Evolutionary conservation across 2,888 invertebrate species (phyloP).

Genomic region (Alsophila aescularia): DNA sequence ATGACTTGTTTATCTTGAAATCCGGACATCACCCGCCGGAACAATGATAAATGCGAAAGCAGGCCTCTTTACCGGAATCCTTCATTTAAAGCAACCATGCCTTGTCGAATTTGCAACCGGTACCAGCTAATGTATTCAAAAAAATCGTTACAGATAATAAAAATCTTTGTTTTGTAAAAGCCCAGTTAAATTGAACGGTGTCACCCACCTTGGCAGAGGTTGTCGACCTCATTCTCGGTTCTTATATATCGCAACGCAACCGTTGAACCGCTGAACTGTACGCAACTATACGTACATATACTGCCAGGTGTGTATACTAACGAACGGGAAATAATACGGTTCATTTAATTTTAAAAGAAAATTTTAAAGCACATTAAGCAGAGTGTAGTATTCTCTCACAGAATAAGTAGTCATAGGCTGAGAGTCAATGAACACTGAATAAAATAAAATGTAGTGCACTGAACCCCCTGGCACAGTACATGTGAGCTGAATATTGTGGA

Average conservation of each 20-base stretch:
- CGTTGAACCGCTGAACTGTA: conserved; percentile 60
- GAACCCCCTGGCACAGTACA: conserved; percentile 16
- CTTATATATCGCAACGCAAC: conserved; percentile 68
- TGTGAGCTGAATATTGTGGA: conserved; percentile 9
- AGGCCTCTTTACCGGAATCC: conserved; percentile 24
- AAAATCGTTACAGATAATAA: conserved; percentile 28
- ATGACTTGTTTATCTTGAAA: not conserved
- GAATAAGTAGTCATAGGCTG: conserved; percentile 28
- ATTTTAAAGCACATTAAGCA: conserved; percentile 32
- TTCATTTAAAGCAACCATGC: conserved; percentile 17
- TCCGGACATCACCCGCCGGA: conserved; percentile 4
- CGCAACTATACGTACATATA: conserved; percentile 54
- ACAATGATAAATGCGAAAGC: conserved; percentile 18
- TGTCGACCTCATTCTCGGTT: conserved; percentile 67
- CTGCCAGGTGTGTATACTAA: conserved; percentile 43
- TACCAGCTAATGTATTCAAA: conserved; percentile 18
- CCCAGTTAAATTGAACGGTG: conserved; percentile 55
- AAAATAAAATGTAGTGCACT: conserved; percentile 24
- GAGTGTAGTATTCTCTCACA: conserved; percentile 21
- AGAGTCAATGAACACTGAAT: conserved; percentile 29
- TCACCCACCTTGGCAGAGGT: conserved; percentile 66
- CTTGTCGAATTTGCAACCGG: conserved; percentile 26
- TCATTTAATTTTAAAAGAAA: conserved; percentile 69
- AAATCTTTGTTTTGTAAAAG: conserved; percentile 37
- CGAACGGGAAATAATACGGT: conserved; percentile 81